Evolutionary conservation across 2,113 vertebrate species (phyloP).

Genomic region (Meles meles): DNA sequence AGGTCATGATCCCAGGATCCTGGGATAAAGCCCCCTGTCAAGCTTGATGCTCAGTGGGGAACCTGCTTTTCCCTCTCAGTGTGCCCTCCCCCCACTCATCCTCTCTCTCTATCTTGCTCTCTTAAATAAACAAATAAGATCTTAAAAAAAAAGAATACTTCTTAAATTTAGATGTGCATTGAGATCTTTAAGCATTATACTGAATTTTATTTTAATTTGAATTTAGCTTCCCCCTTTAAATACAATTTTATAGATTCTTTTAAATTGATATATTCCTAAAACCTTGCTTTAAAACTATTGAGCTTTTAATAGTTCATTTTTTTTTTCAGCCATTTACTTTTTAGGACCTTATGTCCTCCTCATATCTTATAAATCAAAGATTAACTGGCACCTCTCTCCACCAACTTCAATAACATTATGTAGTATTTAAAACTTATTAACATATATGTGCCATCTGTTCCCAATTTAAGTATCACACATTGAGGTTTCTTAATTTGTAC

Average conservation of each 20-base stretch:
- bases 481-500: not conserved
- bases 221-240: not conserved
- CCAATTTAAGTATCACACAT: conserved; percentile 45
- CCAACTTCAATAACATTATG: not conserved
- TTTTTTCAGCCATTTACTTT: not conserved
- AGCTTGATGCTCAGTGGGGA: too few relatives aligned
- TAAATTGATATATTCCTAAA: not conserved
- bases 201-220: not conserved
- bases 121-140: too few relatives aligned
- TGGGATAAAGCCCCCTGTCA: too few relatives aligned
- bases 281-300: not conserved
- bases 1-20: too few relatives aligned
- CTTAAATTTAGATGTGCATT: not conserved
- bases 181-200: not conserved
- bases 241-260: not conserved
- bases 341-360: not conserved
- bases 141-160: not conserved
- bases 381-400: not conserved
- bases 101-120: too few relatives aligned
- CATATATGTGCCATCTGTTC: conserved; percentile 44
- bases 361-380: not conserved
- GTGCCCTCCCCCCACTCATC: too few relatives aligned
- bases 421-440: conserved; percentile 42
- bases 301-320: not conserved
- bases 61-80: too few relatives aligned